Base-by-base conservation (phyloP, 2,113 vertebrate species). In the Cisticola juncidis region DNA sequence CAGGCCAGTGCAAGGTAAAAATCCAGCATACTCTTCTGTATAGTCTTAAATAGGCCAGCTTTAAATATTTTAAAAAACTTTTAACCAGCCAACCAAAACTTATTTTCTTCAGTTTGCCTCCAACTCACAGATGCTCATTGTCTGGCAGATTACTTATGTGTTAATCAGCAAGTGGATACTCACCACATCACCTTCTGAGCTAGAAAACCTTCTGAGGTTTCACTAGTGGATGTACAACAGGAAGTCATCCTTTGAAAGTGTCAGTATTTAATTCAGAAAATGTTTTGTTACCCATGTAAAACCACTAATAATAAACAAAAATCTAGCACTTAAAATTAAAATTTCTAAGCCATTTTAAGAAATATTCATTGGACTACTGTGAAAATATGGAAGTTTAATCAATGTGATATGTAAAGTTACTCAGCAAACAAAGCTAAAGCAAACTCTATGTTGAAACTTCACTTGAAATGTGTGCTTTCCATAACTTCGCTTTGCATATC, bases 11-110 rank as follows among this genome's bases (percentile, higher is more conserved):
- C 80, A 93, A 94, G 88, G 92, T 85, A 84, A 73, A 84, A 85
- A 71, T 85, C 58, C 66, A 91, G 71, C 60, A 81, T 48, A 92
- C 10, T 24, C 35, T 72, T 96, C 86, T 42, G 17, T 50, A 82
- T 71, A 82, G 60, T 80, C 74, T 81, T 74, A 80, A 95, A 84
- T 92, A 96, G 96, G 95, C 66, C 92, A 92, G 85, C 79, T 92
- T 93, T 97, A 94, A 94, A 92, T 95, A 90, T 97, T 98, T 97
- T 66, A 92, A 62, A 89, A 19, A 82, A 71, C 45, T 91, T 38
- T 23, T 78, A 94, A 66, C 58, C 92, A 92, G 94, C 92, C 97
- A 97, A 95, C 58, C 93, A 74, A 96, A 96, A 96, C 44, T 68
- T 74, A 38, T 10, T 66, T 68, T 31, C 31, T 86, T 84, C 81